phyloP scores from a whole-genome alignment of 2,888 invertebrate species.

The Melinaea marsaeus region DNA sequence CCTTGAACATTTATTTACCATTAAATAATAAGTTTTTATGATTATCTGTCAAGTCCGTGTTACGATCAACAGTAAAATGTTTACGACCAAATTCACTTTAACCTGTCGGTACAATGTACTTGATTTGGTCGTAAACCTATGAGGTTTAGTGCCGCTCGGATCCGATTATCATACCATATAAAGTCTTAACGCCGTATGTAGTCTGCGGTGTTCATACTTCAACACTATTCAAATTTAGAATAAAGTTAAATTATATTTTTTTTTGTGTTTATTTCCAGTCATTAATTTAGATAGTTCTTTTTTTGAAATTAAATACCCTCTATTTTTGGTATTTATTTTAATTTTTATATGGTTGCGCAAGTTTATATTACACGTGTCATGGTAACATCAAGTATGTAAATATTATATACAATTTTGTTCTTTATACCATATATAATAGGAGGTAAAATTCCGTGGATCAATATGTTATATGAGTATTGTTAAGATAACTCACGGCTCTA shows the following conservation, averaged over 20 bases:
- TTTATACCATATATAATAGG: neutral
- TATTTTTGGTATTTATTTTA: no score
- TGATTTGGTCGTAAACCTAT: constrained; percentile 3
- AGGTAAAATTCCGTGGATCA: neutral
- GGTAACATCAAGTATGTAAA: neutral
- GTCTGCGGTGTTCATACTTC: neutral
- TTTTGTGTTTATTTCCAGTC: no score
- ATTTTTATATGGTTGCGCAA: no score
- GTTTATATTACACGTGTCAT: no score
- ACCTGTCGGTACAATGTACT: constrained; percentile 5
- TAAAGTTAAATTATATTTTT: no score
- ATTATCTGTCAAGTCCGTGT: neutral
- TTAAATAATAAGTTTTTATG: no score
- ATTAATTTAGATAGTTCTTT: no score
- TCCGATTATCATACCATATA: constrained; percentile 1
- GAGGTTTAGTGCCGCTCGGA: neutral
- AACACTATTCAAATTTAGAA: no score
- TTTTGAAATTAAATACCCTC: no score
- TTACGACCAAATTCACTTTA: constrained; percentile 16
- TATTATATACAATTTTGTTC: neutral
- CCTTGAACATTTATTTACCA: no score
- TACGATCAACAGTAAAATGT: constrained; percentile 11
- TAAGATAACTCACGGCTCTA: constrained; percentile 26
- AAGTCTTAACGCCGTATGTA: neutral
- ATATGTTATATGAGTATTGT: constrained; percentile 20